These are phyloP conservation scores for Taeniopygia guttata DNA, from an alignment of 2,797 vertebrate genomes.

Conservation along the genomic window DNA sequence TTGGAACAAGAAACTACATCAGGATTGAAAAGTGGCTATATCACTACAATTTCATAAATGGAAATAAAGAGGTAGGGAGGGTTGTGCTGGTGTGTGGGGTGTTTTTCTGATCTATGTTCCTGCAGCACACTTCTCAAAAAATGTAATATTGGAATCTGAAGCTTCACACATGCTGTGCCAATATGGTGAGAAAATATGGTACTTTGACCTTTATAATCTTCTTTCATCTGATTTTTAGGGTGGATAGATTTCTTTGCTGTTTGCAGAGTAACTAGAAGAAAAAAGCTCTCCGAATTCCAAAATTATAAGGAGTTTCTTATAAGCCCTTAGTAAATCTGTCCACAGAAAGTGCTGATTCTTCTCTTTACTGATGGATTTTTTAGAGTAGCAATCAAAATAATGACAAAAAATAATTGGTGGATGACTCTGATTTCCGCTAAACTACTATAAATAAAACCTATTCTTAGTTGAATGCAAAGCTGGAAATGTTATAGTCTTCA, in stretches of 20 bases:
- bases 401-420: neutral
- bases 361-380: neutral
- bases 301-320: neutral
- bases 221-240: neutral
- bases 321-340: neutral
- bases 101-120: neutral
- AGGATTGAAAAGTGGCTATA: neutral
- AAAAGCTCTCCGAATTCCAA: neutral
- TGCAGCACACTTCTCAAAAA: neutral
- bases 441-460: neutral
- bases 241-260: neutral
- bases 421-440: neutral
- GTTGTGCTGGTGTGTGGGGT: neutral
- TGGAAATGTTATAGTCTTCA: neutral
- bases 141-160: neutral
- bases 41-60: neutral
- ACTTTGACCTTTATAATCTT: neutral
- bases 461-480: neutral
- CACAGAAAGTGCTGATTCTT: neutral
- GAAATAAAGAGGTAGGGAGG: neutral
- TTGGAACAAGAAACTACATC: neutral
- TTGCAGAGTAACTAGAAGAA: neutral
- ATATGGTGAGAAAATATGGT: conserved; percentile 1
- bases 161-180: neutral
- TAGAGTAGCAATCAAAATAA: neutral